Conservation (phyloP, 2,888 invertebrate genomes). For the Calameuta pallipes region DNA sequence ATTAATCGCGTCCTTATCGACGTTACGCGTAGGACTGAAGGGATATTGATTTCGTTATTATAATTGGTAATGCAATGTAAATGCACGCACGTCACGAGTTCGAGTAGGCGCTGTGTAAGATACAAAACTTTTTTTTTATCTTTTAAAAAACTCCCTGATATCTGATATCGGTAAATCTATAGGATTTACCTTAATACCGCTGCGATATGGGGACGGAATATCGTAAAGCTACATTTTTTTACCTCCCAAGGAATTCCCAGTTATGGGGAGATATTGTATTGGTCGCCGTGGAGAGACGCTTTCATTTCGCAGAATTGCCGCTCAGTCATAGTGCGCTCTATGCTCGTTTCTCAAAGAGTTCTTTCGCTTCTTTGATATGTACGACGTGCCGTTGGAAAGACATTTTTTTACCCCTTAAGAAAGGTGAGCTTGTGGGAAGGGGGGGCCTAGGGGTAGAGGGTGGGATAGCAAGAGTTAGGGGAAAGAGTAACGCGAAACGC, state of each 20-base stretch:
- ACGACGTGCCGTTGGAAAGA: neutral
- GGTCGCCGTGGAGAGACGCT: neutral
- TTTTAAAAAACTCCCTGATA: neutral
- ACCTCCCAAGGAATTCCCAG: neutral
- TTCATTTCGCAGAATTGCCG: neutral
- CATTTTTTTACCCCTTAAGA: neutral
- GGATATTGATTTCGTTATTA: neutral
- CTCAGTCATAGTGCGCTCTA: neutral
- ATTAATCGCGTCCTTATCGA: neutral
- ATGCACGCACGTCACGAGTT: neutral
- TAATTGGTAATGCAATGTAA: neutral
- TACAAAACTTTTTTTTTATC: neutral
- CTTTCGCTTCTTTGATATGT: neutral
- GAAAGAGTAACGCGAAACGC: too few species aligned
- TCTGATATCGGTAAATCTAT: neutral
- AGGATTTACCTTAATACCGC: neutral
- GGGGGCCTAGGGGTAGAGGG: too few species aligned
- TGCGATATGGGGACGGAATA: neutral
- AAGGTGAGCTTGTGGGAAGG: neutral
- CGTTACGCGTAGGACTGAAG: neutral
- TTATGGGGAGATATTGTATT: neutral
- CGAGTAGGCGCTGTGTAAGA: neutral
- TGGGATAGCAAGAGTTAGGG: neutral
- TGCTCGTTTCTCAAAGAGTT: neutral
- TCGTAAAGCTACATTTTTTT: neutral